Percentiles rank a stretch among this genome's conserved stretches.
Evolutionary conservation across 1,140 invertebrate genomes (phyloP).

Genomic region (Megathymus violae): DNA sequence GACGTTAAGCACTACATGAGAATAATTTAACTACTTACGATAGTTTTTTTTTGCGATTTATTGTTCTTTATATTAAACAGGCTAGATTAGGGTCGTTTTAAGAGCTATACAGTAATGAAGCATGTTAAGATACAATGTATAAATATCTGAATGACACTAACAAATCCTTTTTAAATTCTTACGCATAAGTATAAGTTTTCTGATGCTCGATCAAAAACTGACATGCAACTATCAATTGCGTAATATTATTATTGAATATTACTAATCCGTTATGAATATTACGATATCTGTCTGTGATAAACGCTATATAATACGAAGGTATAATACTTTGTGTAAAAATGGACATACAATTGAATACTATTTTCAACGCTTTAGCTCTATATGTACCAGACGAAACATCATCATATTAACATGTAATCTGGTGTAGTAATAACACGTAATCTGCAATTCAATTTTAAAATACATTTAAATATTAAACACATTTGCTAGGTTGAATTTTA

Average conservation of each 20-base stretch:
- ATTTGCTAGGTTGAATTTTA: constrained; percentile 51
- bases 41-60: constrained; percentile 13
- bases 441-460: constrained; percentile 16
- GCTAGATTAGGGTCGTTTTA: too few species aligned
- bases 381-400: too few species aligned
- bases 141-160: too few species aligned
- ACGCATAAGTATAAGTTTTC: too few species aligned
- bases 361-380: background rate
- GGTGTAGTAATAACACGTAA: too few species aligned
- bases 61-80: constrained; percentile 10
- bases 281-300: constrained; percentile 10
- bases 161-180: too few species aligned
- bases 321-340: constrained; percentile 46
- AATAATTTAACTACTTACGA: constrained; percentile 12
- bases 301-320: constrained; percentile 31
- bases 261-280: constrained; percentile 12
- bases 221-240: too few species aligned
- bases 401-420: too few species aligned
- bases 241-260: too few species aligned
- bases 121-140: too few species aligned
- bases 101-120: too few species aligned
- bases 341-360: constrained; percentile 32
- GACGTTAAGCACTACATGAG: constrained; percentile 29
- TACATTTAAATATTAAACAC: background rate
- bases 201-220: too few species aligned